Evolutionary conservation across 2,888 invertebrate genomes (phyloP).

Genomic region (Drosophila tripunctata): DNA sequence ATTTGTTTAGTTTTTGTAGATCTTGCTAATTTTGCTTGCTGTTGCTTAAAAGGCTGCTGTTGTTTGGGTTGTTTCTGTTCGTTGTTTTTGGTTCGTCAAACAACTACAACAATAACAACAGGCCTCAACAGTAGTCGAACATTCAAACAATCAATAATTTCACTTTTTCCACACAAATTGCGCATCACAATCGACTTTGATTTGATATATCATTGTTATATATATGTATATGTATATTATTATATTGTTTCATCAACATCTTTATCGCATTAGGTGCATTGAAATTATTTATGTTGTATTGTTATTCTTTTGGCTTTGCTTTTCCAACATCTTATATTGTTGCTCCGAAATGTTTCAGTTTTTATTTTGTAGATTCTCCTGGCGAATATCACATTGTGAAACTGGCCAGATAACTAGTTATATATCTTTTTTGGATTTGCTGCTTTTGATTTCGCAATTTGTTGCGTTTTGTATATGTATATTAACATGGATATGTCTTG

Average conservation of each 20-base stretch:
- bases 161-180: constrained; percentile 83
- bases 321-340: constrained; percentile 24
- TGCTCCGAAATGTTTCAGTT: constrained; percentile 42
- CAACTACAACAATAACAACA: constrained; percentile 65
- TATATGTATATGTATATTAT: constrained; percentile 8
- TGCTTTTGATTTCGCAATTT: constrained; percentile 47
- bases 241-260: constrained; percentile 3
- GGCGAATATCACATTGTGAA: constrained; percentile 75
- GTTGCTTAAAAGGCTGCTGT: constrained; percentile 49
- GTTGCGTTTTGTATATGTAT: constrained; percentile 21
- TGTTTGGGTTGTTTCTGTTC: constrained; percentile 58
- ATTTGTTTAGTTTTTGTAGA: constrained; percentile 13
- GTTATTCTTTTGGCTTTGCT: constrained; percentile 18
- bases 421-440: constrained; percentile 38
- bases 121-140: constrained; percentile 61
- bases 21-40: constrained; percentile 46
- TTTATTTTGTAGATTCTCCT: constrained; percentile 42
- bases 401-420: constrained; percentile 61
- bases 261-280: constrained; percentile 41
- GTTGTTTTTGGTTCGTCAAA: constrained; percentile 52
- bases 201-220: constrained; percentile 14
- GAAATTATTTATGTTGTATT: constrained; percentile 21
- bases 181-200: constrained; percentile 62
- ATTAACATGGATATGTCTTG: constrained; percentile 58
- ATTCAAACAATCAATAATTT: constrained; percentile 29